Evolutionary conservation across 2,888 invertebrate genomes (phyloP).

Genomic region (Thereva nobilitata): DNA sequence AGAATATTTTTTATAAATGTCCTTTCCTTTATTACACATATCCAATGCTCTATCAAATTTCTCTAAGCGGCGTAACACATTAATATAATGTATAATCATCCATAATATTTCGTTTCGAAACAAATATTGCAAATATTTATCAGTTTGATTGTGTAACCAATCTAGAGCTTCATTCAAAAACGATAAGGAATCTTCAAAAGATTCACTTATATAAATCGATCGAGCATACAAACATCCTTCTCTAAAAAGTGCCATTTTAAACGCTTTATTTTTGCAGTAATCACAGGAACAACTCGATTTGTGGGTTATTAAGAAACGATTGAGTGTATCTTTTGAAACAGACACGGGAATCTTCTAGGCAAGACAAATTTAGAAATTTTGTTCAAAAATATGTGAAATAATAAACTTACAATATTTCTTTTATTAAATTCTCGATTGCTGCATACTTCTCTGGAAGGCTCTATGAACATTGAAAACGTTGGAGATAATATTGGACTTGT

Average conservation of each 20-base stretch:
- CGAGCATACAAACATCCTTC: constrained; percentile 52
- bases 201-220: constrained; percentile 48
- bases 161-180: constrained; percentile 48
- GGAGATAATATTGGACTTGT: not conserved
- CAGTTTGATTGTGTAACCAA: constrained; percentile 44
- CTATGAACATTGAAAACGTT: not conserved
- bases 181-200: constrained; percentile 46
- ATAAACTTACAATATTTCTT: constrained; percentile 4
- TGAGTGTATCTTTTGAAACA: constrained; percentile 2
- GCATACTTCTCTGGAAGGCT: constrained; percentile 3
- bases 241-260: constrained; percentile 49
- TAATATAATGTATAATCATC: constrained; percentile 47
- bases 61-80: constrained; percentile 48
- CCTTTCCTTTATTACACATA: constrained; percentile 38
- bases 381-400: not conserved
- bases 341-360: not conserved
- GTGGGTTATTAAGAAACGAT: constrained; percentile 39
- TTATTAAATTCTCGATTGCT: not conserved
- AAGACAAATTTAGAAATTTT: not conserved
- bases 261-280: constrained; percentile 40
- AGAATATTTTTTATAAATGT: constrained; percentile 35
- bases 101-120: constrained; percentile 40
- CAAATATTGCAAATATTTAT: constrained; percentile 8
- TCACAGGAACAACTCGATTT: constrained; percentile 38
- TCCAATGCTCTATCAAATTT: constrained; percentile 46